phyloP scores from a whole-genome alignment of 1,140 invertebrate species.

The Ceratoteleas bidentatus region DNA sequence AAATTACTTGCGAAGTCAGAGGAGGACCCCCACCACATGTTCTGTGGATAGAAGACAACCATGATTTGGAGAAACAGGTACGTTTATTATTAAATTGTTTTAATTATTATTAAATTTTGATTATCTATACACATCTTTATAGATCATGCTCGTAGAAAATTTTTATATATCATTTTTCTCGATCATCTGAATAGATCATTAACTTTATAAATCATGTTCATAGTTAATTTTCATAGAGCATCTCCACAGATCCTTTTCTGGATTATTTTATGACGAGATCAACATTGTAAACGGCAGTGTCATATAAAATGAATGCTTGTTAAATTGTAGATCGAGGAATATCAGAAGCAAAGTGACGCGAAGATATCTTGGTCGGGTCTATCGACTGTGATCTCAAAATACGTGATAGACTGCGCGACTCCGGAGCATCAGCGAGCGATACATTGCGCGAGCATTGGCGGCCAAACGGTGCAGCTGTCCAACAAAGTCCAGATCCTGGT shows the following conservation, averaged over 20 bases:
- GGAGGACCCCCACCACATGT: slow-evolving; percentile 86
- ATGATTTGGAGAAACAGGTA: slow-evolving; percentile 49
- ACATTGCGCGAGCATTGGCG: slow-evolving; percentile 87
- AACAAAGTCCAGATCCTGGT: slow-evolving; percentile 76
- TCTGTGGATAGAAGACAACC: slow-evolving; percentile 82
- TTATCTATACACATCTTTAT: too few species aligned
- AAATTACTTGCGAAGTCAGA: slow-evolving; percentile 86
- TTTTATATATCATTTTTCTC: too few species aligned
- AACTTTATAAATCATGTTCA: too few species aligned
- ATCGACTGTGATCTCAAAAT: slow-evolving; percentile 84
- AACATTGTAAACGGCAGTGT: too few species aligned
- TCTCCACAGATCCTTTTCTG: background rate
- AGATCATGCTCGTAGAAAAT: background rate
- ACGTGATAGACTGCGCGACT: slow-evolving; percentile 84
- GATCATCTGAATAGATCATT: background rate
- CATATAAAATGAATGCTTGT: too few species aligned
- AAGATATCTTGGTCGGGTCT: slow-evolving; percentile 77
- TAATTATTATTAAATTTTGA: too few species aligned
- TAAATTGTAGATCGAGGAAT: slow-evolving; percentile 64
- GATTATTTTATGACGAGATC: background rate
- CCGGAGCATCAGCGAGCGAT: slow-evolving; percentile 84
- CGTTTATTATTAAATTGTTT: background rate
- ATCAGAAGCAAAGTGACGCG: slow-evolving; percentile 63
- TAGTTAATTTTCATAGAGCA: too few species aligned
- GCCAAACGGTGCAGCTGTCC: slow-evolving; percentile 81